Evolutionary conservation across 2,888 invertebrate species (phyloP).

Genomic region (Allophyes oxyacanthae): DNA sequence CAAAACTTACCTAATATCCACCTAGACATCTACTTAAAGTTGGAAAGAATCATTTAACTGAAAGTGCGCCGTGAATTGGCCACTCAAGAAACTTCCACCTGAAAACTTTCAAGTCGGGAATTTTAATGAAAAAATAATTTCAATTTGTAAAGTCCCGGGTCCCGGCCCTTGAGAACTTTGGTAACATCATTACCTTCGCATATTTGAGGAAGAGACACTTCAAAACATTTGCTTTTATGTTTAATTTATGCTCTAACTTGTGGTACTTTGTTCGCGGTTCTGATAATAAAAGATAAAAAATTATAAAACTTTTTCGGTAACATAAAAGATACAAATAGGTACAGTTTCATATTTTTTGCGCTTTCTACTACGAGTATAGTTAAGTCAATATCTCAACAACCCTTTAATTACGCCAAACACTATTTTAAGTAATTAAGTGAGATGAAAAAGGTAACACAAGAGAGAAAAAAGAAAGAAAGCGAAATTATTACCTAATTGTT

Average conservation of each 20-base stretch:
- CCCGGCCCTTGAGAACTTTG: conserved; percentile 62
- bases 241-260: conserved; percentile 57
- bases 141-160: conserved; percentile 78
- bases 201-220: conserved; percentile 78
- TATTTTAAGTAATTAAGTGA: too few species aligned
- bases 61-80: conserved; percentile 75
- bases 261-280: conserved; percentile 43
- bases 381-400: too few species aligned
- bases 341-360: too few species aligned
- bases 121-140: conserved; percentile 89
- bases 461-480: too few species aligned
- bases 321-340: too few species aligned
- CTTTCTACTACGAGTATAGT: too few species aligned
- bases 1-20: conserved; percentile 55
- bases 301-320: too few species aligned
- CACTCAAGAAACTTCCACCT: conserved; percentile 81
- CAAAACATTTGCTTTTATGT: conserved; percentile 68
- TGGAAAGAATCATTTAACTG: conserved; percentile 70
- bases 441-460: too few species aligned
- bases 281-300: conserved; percentile 29
- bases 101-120: conserved; percentile 74
- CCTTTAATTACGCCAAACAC: too few species aligned
- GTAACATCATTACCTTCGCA: conserved; percentile 82
- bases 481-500: too few species aligned
- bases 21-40: conserved; percentile 64